Percentiles rank a stretch among this genome's conserved stretches.
Evolutionary conservation across 2,113 vertebrate species (phyloP).

Genomic region (Malurus elegans): DNA sequence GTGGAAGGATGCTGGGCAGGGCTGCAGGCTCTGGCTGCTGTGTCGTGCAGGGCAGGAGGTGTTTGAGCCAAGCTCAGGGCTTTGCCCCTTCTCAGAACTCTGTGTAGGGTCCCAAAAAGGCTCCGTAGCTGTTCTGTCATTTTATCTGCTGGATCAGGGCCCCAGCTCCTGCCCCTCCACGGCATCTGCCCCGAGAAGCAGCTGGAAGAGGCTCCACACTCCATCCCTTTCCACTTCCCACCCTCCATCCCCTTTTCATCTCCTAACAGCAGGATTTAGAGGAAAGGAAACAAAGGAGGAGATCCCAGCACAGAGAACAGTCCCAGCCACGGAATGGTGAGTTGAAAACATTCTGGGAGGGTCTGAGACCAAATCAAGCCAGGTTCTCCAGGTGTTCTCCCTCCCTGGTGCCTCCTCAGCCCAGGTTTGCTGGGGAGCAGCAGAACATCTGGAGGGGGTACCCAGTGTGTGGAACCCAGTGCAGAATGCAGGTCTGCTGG

Average conservation of each 20-base stretch:
- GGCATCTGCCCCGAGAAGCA: neutral
- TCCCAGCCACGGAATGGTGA: constrained; percentile 52
- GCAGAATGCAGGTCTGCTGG: neutral
- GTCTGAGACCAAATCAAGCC: neutral
- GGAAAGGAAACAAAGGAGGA: neutral
- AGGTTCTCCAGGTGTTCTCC: neutral
- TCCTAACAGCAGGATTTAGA: constrained; percentile 17
- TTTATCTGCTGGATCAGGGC: neutral
- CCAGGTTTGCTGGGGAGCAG: neutral
- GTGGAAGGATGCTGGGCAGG: neutral
- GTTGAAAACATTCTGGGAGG: neutral
- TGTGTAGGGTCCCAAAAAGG: neutral
- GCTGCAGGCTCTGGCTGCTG: neutral
- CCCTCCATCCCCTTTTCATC: neutral
- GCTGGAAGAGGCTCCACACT: neutral
- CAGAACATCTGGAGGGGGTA: neutral
- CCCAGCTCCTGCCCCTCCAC: neutral
- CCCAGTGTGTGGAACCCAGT: neutral
- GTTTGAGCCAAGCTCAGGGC: neutral
- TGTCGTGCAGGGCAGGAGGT: neutral
- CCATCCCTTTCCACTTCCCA: neutral
- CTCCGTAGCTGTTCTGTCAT: neutral
- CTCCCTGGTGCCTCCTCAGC: neutral
- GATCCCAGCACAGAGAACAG: neutral
- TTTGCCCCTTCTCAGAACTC: neutral